Conservation (phyloP, 1,140 invertebrate genomes). For the Asobara japonica region DNA sequence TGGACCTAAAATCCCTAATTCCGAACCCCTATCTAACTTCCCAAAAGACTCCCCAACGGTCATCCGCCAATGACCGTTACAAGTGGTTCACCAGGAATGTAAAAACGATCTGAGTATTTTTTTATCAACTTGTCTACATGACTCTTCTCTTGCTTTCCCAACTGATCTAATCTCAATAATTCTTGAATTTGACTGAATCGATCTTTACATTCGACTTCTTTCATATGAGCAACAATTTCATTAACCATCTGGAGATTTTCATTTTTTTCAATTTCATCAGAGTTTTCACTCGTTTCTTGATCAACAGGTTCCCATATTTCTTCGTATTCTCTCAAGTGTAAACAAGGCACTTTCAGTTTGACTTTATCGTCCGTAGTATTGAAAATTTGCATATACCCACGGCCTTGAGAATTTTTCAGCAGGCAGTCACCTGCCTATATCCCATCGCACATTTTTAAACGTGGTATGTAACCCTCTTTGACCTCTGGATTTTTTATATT, state of each 20-base stretch:
- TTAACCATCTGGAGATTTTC: not conserved
- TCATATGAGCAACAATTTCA: not conserved
- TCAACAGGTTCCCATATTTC: not conserved
- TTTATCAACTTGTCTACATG: constrained; percentile 21
- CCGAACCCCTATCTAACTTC: too few species aligned
- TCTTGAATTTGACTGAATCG: constrained; percentile 2
- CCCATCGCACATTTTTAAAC: not conserved
- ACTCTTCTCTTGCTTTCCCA: constrained; percentile 31
- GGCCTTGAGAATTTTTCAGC: not conserved
- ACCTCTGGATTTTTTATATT: constrained; percentile 9
- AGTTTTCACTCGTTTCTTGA: not conserved
- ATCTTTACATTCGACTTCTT: not conserved
- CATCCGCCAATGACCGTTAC: too few species aligned
- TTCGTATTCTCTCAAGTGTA: not conserved
- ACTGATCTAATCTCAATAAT: constrained; percentile 31
- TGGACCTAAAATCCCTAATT: too few species aligned
- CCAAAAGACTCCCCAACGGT: too few species aligned
- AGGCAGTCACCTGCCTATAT: constrained; percentile 20
- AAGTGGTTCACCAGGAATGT: constrained; percentile 22
- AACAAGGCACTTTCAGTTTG: not conserved
- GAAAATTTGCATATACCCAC: constrained; percentile 23
- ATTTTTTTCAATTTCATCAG: not conserved
- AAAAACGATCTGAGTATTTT: constrained; percentile 24
- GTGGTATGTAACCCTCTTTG: constrained; percentile 14
- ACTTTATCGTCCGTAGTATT: constrained; percentile 19